Evolutionary conservation across 2,888 invertebrate genomes (phyloP), one percentile per base, ranked within the genome.

Genomic region (Liodrosophila aerea): DNA sequence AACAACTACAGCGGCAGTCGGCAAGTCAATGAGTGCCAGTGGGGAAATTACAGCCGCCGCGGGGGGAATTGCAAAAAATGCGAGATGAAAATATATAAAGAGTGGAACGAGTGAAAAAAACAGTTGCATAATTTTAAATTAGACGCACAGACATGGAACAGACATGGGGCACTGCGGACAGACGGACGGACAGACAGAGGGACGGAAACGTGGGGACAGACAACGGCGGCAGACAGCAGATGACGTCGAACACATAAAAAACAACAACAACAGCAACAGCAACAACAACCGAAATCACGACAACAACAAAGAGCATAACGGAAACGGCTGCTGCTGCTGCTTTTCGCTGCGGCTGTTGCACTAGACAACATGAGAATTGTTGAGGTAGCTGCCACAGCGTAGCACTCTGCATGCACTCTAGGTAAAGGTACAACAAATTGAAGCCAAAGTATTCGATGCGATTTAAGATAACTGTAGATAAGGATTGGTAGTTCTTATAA

Each of bases 41-140:
- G 74, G 61, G 22, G 70, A 60, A 77, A 82, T 69, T 56, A 73
- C 53, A 62, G 59, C 40, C 45, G 18, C 43, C 36, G 46, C 13
- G 5, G 18, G 46, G 27, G 33, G 27, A 8, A 9, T 2, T 33
- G 8, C n/a, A 36, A 34, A 45, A 15, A 46, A 40, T 37, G 33
- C 13, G 50, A 29, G n/a, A 29, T 0, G 13, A 8, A 52, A 27
- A 37, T 11, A 54, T 4, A 13, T n/a, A n/a, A n/a, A n/a, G 22
- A 29, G 36, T 29, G 8, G 9, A 58, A 49, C 51, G 43, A 15
- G 34, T 8, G 34, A 39, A 44, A 83, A 60, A 73, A 47, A 73
- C 40, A 64, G 81, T 76, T 84, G 84, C 82, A 86, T 86, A 86
- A 81, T 81, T 81, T 81, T 65, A 85, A 85, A 81, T 81, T 81